Base-by-base conservation (phyloP, 2,113 vertebrate species). In the Ptilorrhoa leucosticta region DNA sequence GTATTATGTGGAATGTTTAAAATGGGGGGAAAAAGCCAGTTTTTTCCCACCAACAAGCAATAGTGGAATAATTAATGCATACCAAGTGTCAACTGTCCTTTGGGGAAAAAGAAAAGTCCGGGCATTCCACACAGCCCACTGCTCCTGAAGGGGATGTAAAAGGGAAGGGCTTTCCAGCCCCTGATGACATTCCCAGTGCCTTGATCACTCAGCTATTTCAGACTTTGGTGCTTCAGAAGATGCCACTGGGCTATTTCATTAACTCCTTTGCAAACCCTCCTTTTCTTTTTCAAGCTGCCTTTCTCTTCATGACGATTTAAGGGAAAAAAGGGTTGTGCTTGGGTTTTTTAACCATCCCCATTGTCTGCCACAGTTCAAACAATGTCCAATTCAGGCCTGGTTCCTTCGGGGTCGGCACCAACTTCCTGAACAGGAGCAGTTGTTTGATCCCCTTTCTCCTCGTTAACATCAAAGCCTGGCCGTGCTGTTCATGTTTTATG, bases 321-420 rank as follows among this genome's bases (percentile, higher is more conserved):
- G 6, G 1, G 0, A 1, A 11, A 18, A 24, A 10, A 5, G 11
- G 20, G 11, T 12, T 28, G 16, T 51, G 39, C 26, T 48, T 61
- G 23, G 27, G 6, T 10, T 68, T 73, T 75, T 76, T 56, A 54
- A 35, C 12, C 26, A 33, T 39, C 8, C 31, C 21, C 77, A 54
- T 60, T 90, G 82, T 69, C 44, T 73, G 53, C 10, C 44, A 50
- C 3, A 33, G 35, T 64, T 87, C 82, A 64, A 37, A 78, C 35
- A 53, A 31, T 18, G 40, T 21, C 28, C 68, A 87, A 24, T 71
- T 84, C 61, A 66, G 10, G 8, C 7, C 10, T 35, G 33, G 5
- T 24, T 65, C 54, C 35, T 83, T 61, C 3, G 6, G 78, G 63
- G 24, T 45, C 1, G 0, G 31, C 56, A 57, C 20, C 4, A 4